A percentile compares a stretch with the other conserved stretches of the same genome.
Conservation (phyloP, 2,113 vertebrate genomes). For the Notarius quadriscutis region DNA sequence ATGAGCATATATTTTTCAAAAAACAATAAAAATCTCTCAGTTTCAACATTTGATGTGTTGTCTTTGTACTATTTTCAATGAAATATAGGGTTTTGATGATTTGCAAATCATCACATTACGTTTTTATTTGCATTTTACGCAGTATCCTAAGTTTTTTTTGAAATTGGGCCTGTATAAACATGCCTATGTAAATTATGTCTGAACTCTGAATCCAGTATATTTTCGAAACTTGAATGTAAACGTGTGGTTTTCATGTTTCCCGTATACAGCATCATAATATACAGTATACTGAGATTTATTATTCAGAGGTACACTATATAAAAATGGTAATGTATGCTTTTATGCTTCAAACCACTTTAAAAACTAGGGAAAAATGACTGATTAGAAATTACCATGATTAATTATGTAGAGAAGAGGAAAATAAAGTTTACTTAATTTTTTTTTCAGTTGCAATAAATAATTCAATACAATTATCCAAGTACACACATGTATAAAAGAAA, state of each 20-base stretch:
- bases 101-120: too few species aligned
- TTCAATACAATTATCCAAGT: constrained; percentile 42
- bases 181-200: background rate
- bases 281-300: background rate
- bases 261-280: background rate
- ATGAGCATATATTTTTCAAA: too few species aligned
- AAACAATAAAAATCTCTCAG: too few species aligned
- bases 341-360: background rate
- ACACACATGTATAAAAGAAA: constrained; percentile 44
- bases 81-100: too few species aligned
- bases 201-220: background rate
- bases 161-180: background rate
- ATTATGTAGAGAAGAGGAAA: constrained; percentile 35
- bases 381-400: background rate
- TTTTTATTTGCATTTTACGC: too few species aligned
- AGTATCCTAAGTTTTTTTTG: too few species aligned
- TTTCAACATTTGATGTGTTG: too few species aligned
- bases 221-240: background rate
- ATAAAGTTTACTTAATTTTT: constrained; percentile 37
- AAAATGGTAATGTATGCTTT: background rate
- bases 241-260: background rate
- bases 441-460: constrained; percentile 43
- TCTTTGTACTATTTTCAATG: too few species aligned
- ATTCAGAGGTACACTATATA: background rate
- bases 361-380: background rate